Evolutionary conservation across 2,797 vertebrate species (phyloP), one percentile per base, ranked within the genome.

Genomic region (Limosa lapponica): DNA sequence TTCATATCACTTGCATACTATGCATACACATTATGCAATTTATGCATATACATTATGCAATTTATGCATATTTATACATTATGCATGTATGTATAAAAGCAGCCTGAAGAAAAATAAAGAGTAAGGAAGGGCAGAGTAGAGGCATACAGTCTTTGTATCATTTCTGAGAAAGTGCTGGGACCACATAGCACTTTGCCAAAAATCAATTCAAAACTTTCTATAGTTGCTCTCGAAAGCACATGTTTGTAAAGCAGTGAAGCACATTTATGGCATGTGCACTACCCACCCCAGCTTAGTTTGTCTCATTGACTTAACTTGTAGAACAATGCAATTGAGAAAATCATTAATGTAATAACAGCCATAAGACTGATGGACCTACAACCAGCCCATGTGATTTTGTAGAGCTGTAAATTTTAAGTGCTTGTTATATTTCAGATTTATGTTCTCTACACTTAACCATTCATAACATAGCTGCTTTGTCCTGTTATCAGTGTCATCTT

Each of bases 261-360:
- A 74, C 37, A 13, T 72, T 28, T 37, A 37, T 43, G 72, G 17
- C 25, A 81, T 8, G 11, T 18, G 41, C 17, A 15, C 23, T 37
- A 34, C 22, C 34, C 75, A 34, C 23, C 30, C 44, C 34, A 73
- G 59, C 36, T 57, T 55, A 24, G 55, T 92, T 82, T 87, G 25
- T 85, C 79, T 95, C 52, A 58, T 36, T 82, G 51, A 71, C 73
- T 88, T 93, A 91, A 74, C 44, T 54, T 77, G 80, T 39, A 80
- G 22, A 92, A 20, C 34, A 54, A 48, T 15, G 28, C 62, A 48
- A 51, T 7, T 78, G 36, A 82, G 89, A 90, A 94, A n/a, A 83
- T 66, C 44, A 74, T 87, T 52, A 85, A 54, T 39, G 3, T 85
- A 71, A 7, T 85, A 81, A 81, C 54, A 64, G 52, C 52, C 10